These are phyloP conservation scores for Heliconius charithonia DNA, from an alignment of 2,888 invertebrate species.

Conservation along the genomic window DNA sequence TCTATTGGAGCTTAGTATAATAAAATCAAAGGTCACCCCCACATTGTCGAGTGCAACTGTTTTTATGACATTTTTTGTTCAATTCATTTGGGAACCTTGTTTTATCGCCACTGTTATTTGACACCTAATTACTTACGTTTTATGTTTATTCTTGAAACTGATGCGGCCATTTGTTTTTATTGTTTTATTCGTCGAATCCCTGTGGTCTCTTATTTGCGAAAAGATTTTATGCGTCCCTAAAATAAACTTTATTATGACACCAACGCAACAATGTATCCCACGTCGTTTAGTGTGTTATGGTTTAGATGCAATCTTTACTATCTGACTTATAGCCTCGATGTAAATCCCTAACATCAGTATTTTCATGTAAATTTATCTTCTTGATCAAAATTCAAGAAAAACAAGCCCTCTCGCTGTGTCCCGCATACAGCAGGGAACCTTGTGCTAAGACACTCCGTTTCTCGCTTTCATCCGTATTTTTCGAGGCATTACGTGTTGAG, in stretches of 20 bases:
- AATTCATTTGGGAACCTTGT: slow-evolving; percentile 40
- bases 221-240: slow-evolving; percentile 29
- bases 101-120: slow-evolving; percentile 44
- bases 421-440: too few species aligned
- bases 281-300: neutral
- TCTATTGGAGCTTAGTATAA: slow-evolving; percentile 16
- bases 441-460: too few species aligned
- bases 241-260: slow-evolving; percentile 29
- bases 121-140: slow-evolving; percentile 47
- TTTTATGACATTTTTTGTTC: slow-evolving; percentile 41
- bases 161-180: slow-evolving; percentile 42
- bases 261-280: slow-evolving; percentile 10
- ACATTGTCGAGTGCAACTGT: slow-evolving; percentile 37
- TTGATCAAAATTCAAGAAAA: slow-evolving; percentile 1
- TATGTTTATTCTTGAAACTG: slow-evolving; percentile 45
- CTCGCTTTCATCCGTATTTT: too few species aligned
- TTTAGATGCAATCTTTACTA: slow-evolving; percentile 18
- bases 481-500: too few species aligned
- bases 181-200: slow-evolving; percentile 40
- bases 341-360: neutral
- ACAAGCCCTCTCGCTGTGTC: too few species aligned
- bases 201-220: slow-evolving; percentile 37
- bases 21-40: slow-evolving; percentile 34
- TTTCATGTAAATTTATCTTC: slow-evolving; percentile 1
- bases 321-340: slow-evolving; percentile 11